Evolutionary conservation across 2,113 vertebrate species (phyloP).

Genomic region (Tupaia tana): DNA sequence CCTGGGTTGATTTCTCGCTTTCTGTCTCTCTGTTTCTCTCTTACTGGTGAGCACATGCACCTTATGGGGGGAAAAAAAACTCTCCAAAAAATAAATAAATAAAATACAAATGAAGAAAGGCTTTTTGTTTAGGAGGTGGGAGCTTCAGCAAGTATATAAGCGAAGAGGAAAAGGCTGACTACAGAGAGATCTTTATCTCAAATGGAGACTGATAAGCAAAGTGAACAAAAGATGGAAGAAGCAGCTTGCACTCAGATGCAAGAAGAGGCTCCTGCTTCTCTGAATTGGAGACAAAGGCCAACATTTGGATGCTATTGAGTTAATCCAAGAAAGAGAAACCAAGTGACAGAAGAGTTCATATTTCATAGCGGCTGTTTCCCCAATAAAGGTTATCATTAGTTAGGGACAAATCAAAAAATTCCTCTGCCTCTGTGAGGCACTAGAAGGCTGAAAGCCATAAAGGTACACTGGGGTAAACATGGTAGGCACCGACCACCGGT

Average conservation of each 20-base stretch:
- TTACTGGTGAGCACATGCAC: no score
- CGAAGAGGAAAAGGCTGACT: not conserved
- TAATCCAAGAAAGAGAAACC: not conserved
- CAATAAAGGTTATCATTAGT: not conserved
- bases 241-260: no score
- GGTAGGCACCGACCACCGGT: not conserved
- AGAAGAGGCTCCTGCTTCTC: not conserved
- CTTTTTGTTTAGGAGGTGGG: not conserved
- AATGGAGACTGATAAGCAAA: not conserved
- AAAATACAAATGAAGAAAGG: no score
- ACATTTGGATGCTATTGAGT: not conserved
- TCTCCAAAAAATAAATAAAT: no score
- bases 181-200: not conserved
- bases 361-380: not conserved
- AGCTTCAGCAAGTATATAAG: not conserved
- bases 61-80: no score
- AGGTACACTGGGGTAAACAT: no score
- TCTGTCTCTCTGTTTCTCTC: no score
- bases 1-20: no score
- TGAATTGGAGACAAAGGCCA: not conserved
- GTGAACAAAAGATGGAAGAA: not conserved
- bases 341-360: not conserved
- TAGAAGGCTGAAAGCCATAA: not conserved
- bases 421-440: not conserved
- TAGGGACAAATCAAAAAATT: not conserved